Evolutionary conservation across 1,140 invertebrate species (phyloP).

Genomic region (Contarinia nasturtii): DNA sequence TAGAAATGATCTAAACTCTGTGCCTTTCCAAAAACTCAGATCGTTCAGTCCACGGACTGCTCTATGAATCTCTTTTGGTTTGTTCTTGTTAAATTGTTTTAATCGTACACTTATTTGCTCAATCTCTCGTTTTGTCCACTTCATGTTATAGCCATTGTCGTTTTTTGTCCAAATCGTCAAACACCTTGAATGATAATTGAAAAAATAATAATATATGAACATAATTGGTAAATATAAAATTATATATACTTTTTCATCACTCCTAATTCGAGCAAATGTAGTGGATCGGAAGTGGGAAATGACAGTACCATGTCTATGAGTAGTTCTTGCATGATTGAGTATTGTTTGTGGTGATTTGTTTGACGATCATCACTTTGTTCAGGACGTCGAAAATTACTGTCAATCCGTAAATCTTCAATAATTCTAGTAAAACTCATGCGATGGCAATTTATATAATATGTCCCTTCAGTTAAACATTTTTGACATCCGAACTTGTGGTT

Average conservation of each 20-base stretch:
- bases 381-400: conserved; percentile 5
- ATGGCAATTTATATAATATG: background rate
- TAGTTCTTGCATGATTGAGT: conserved; percentile 7
- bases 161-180: conserved; percentile 4
- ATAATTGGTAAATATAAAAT: background rate
- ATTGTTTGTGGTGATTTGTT: conserved; percentile 8
- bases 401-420: too few relatives aligned
- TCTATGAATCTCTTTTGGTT: conserved; percentile 3
- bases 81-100: background rate
- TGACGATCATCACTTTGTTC: conserved; percentile 4
- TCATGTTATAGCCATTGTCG: conserved; percentile 1
- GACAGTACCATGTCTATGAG: conserved; percentile 11
- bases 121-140: background rate
- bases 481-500: background rate
- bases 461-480: background rate
- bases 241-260: conserved; percentile 11
- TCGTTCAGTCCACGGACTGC: background rate
- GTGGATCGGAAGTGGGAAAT: conserved; percentile 11
- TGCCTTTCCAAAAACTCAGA: conserved; percentile 4
- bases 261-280: conserved; percentile 12
- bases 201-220: background rate
- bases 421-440: too few relatives aligned
- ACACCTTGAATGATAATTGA: background rate
- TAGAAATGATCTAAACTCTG: conserved; percentile 4
- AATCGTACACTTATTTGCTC: background rate